Conservation (phyloP, 1,140 invertebrate genomes). For the Carposina sasakii region DNA sequence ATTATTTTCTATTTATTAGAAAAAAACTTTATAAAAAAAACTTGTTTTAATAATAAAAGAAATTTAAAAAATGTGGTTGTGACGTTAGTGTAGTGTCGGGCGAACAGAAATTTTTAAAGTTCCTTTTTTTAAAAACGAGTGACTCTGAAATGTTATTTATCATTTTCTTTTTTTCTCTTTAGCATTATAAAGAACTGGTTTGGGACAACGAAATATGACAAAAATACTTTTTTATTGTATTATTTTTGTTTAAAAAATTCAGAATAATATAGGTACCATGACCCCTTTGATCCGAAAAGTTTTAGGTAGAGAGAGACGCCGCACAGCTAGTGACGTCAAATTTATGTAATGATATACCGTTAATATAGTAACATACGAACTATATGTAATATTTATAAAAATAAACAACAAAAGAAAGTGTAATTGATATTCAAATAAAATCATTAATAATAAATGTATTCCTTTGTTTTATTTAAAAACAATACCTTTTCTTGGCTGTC, state of each 20-base stretch:
- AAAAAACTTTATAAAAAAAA: constrained; percentile 18
- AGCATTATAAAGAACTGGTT: not conserved
- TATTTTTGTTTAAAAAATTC: too few species aligned
- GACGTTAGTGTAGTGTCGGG: constrained; percentile 46
- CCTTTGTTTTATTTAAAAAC: constrained; percentile 22
- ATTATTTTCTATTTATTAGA: constrained; percentile 31
- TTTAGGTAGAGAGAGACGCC: too few species aligned
- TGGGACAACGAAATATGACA: constrained; percentile 32
- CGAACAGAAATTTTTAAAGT: constrained; percentile 30
- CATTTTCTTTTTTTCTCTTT: constrained; percentile 21
- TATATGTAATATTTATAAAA: constrained; percentile 44
- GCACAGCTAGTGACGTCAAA: too few species aligned
- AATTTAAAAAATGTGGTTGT: constrained; percentile 58
- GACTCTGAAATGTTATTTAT: constrained; percentile 63
- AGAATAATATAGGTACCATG: constrained; percentile 9
- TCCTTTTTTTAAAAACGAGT: constrained; percentile 43
- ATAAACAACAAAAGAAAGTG: constrained; percentile 43
- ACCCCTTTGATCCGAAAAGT: constrained; percentile 15
- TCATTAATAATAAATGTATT: constrained; percentile 57
- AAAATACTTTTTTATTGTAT: too few species aligned
- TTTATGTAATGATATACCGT: too few species aligned
- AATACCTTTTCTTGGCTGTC: too few species aligned
- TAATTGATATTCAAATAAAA: constrained; percentile 55
- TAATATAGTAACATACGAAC: constrained; percentile 26
- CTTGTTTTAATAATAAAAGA: constrained; percentile 37